These are phyloP conservation scores for Myripristis jacobus DNA, from an alignment of 2,797 vertebrate species.

Conservation along the genomic window DNA sequence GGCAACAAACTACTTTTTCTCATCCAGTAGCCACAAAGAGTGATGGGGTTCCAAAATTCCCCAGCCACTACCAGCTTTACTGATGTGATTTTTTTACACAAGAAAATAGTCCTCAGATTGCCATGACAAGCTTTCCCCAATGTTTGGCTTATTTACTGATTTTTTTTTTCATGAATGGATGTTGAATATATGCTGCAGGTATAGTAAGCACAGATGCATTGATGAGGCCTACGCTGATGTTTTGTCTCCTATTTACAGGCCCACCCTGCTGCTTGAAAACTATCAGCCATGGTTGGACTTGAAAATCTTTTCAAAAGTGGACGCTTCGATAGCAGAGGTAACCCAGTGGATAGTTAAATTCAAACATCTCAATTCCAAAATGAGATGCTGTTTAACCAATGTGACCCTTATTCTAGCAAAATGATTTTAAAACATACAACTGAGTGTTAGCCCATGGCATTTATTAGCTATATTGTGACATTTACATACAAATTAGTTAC, in stretches of 20 bases:
- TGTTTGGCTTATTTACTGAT: too few relatives aligned
- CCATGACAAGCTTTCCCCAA: too few relatives aligned
- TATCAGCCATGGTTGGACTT: slow-evolving; percentile 96
- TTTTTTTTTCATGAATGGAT: too few relatives aligned
- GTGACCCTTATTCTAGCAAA: not conserved
- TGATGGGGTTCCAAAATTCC: too few relatives aligned
- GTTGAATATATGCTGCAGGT: not conserved
- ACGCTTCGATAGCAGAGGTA: slow-evolving; percentile 94
- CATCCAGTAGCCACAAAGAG: too few relatives aligned
- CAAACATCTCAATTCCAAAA: not conserved
- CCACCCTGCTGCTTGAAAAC: slow-evolving; percentile 92
- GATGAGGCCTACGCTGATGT: not conserved
- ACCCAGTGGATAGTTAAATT: not conserved
- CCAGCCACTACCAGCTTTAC: too few relatives aligned
- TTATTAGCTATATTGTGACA: not conserved
- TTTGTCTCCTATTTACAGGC: slow-evolving; percentile 74
- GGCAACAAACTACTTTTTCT: too few relatives aligned
- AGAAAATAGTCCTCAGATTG: too few relatives aligned
- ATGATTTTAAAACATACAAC: not conserved
- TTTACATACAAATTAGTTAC: not conserved
- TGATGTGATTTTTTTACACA: too few relatives aligned
- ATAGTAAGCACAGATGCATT: not conserved
- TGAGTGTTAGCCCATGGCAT: too few relatives aligned
- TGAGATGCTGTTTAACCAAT: not conserved
- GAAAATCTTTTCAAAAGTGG: slow-evolving; percentile 93